Evolutionary conservation across 2,113 vertebrate genomes (phyloP).

Genomic region (Hylia prasina): DNA sequence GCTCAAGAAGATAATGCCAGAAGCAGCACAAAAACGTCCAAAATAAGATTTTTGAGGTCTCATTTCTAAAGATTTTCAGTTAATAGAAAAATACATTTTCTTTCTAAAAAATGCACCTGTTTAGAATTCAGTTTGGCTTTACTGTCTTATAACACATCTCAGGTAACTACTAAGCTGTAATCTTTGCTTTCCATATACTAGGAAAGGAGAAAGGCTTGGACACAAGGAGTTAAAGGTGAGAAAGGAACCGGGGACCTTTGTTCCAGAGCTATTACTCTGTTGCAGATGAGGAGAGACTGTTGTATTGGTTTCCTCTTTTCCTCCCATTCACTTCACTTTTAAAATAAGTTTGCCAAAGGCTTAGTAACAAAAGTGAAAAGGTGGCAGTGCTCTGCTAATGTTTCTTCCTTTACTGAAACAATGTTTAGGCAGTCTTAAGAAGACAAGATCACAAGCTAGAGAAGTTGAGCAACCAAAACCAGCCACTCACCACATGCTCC

Average conservation of each 20-base stretch:
- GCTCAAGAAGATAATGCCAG: neutral
- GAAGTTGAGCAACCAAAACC: neutral
- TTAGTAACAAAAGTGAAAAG: neutral
- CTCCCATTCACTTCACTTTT: neutral
- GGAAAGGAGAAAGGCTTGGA: neutral
- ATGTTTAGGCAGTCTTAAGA: neutral
- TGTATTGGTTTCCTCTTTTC: neutral
- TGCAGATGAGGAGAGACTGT: neutral
- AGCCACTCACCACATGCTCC: neutral
- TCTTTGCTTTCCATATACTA: neutral
- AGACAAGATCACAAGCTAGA: neutral
- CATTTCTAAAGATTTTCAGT: neutral
- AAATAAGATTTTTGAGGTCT: neutral
- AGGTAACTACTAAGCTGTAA: neutral
- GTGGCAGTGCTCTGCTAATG: neutral
- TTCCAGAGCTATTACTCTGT: neutral
- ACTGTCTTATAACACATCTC: neutral
- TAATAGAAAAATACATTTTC: neutral
- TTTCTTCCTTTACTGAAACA: neutral
- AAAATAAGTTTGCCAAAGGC: neutral
- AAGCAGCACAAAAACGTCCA: neutral
- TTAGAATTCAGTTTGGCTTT: neutral
- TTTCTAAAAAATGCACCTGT: neutral
- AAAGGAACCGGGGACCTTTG: rapidly evolving
- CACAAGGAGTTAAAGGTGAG: neutral